Base-by-base conservation (phyloP, 2,888 invertebrate species). In the Zootermopsis nevadensis region DNA sequence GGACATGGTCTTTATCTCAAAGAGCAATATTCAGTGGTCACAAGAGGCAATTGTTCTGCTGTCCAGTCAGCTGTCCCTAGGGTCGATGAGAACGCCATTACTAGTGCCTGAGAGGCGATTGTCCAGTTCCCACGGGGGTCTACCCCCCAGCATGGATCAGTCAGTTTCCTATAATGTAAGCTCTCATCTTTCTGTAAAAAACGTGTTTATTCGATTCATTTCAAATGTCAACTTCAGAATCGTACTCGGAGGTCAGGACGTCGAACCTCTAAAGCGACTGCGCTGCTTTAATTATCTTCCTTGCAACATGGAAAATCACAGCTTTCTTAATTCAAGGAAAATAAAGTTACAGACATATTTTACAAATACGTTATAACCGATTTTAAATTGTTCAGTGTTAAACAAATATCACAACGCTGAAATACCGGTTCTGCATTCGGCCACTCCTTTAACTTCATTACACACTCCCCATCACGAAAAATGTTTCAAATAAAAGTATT, bases 1-100 rank as follows among this genome's bases (percentile, higher is more conserved):
- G 69, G 69, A 69, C 69, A 69, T 69, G 69, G 69, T 24, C 33
- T 69, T 31, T 69, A 69, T 69, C 69, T 69, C 33, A 33, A n/a
- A 60, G n/a, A 60, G 60, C 60, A 53, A 53, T 53, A 53, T 53
- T 53, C 53, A 22, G 53, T 3, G 60, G 27, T 27, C 60, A 27
- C 27, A 12, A 60, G 69, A 30, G 30, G 69, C 69, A 69, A 69
- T 67, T 67, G 67, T 67, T 31, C 67, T 30, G 12, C 8, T 10
- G 67, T 7, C 55, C 55, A 19, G 60, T 60, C 48, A 48, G 48
- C 15, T 60, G 31, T 33, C 69, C 30, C 69, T 69, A 30, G 69
- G 69, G 69, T 27, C 69, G 15, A 7, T 33, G 22, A 33, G 31
- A 33, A 69, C 69, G 33, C 33, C 69, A 33, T 69, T 69, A 69